Base-by-base conservation (phyloP, 2,888 invertebrate species). In the Microdon myrmicae region DNA sequence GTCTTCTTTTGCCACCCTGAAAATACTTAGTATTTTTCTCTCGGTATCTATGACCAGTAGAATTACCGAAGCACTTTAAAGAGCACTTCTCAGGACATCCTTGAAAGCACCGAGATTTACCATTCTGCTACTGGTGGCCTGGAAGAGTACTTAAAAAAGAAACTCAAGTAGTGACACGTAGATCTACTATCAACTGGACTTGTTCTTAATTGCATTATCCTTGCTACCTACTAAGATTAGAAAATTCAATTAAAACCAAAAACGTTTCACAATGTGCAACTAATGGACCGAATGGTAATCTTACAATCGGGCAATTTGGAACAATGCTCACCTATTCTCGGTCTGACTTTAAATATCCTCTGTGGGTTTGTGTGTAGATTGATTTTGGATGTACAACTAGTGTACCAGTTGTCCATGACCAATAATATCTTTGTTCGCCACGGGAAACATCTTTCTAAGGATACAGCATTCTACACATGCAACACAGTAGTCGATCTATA, bases 281-380 rank as follows among this genome's bases (percentile, higher is more conserved):
- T 58, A 64, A 64, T 64, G 53, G 64, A 64, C 58, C 58, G 53
- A 28, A 64, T 45, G 51, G 47, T 51, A 64, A 64, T 64, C 64
- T 64, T 64, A 64, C 64, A 64, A 64, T 64, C 58, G 58, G 32
- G 64, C 58, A 64, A 64, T 64, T 64, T 58, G 53, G 64, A 58
- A 64, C 64, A 64, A 64, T 64, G 64, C 58, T 58, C 64, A 64
- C 51, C 51, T 64, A 51, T 47, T 41, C 28, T 55, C 41, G 32
- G 34, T 43, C 38, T 47, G 51, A 47, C 64, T 64, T 58, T 49
- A 49, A 56, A 49, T 49, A 37, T 56, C 56, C 28, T 51, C 10
- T 7, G 16, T 10, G 9, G 13, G 7, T 51, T 22, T 14, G 3
- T 34, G 3, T 14, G 2, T n/a, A n/a, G n/a, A n/a, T n/a, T n/a